Percentiles rank a stretch among this genome's conserved stretches.
phyloP scores from a whole-genome alignment of 2,888 invertebrate species.

The Taphrorychus bicolor region DNA sequence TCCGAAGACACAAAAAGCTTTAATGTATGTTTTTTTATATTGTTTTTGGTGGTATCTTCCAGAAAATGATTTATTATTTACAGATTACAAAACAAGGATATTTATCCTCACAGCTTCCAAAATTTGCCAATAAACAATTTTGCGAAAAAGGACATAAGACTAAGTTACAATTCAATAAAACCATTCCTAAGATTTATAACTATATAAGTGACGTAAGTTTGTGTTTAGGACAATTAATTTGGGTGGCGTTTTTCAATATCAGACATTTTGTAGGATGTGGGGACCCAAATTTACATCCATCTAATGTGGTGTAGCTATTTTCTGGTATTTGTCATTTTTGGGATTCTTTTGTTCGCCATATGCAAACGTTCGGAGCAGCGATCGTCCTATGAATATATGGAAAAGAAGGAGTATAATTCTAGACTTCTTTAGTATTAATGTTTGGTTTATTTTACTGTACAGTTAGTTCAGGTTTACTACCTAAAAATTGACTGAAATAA shows the following conservation, averaged over 20 bases:
- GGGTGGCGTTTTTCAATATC: neutral
- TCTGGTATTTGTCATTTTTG: conserved; percentile 31
- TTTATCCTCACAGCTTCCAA: conserved; percentile 24
- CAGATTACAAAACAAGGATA: conserved; percentile 17
- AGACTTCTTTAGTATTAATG: conserved; percentile 19
- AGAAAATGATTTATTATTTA: no score
- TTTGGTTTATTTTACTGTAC: neutral
- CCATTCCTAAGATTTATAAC: conserved; percentile 12
- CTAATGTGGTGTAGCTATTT: conserved; percentile 36
- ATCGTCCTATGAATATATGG: conserved; percentile 26
- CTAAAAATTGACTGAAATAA: no score
- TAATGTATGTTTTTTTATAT: conserved; percentile 16
- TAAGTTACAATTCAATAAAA: conserved; percentile 20
- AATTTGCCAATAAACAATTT: conserved; percentile 13
- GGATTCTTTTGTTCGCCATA: conserved; percentile 23
- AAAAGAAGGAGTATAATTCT: conserved; percentile 24
- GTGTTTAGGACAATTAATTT: neutral
- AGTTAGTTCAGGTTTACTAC: no score
- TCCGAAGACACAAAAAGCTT: neutral
- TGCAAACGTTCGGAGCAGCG: conserved; percentile 14
- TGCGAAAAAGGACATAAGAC: conserved; percentile 24
- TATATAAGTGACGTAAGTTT: conserved; percentile 36
- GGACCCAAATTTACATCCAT: conserved; percentile 34
- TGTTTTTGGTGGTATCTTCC: no score
- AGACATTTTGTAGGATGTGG: conserved; percentile 28